Percentiles rank a stretch among this genome's conserved stretches.
phyloP scores from a whole-genome alignment of 1,140 invertebrate species.

The Platyura marginata region DNA sequence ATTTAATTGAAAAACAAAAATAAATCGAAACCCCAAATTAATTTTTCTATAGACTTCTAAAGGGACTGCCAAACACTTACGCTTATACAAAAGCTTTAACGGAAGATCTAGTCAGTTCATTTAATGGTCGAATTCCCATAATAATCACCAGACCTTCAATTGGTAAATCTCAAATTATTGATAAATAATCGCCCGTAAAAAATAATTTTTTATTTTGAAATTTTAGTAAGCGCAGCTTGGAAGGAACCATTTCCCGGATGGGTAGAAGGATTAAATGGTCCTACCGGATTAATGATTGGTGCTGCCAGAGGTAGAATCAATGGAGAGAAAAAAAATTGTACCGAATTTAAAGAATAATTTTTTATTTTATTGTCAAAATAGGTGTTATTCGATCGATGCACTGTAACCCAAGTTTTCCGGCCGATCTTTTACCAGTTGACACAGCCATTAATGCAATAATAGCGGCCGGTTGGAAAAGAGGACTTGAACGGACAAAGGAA shows the following conservation, averaged over 20 bases:
- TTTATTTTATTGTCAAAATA: slow-evolving; percentile 9
- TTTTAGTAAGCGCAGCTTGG: slow-evolving; percentile 42
- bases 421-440: slow-evolving; percentile 69
- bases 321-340: background rate
- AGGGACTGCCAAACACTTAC: slow-evolving; percentile 58
- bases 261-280: slow-evolving; percentile 89
- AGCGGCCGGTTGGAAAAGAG: slow-evolving; percentile 47
- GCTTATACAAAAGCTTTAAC: slow-evolving; percentile 59
- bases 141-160: slow-evolving; percentile 57
- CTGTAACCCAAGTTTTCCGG: slow-evolving; percentile 37
- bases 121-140: slow-evolving; percentile 38
- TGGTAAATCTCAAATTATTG: too few species aligned
- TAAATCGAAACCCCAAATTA: too few species aligned
- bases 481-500: slow-evolving; percentile 26
- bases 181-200: slow-evolving; percentile 5
- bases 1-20: background rate
- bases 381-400: slow-evolving; percentile 32
- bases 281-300: slow-evolving; percentile 59
- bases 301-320: slow-evolving; percentile 62
- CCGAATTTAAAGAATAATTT: background rate
- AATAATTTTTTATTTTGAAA: slow-evolving; percentile 3
- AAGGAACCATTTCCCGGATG: slow-evolving; percentile 63
- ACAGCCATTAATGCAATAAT: slow-evolving; percentile 61
- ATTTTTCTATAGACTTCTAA: slow-evolving; percentile 42
- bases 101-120: slow-evolving; percentile 45